Evolutionary conservation across 2,888 invertebrate species (phyloP).

Genomic region (Cephus runcator): DNA sequence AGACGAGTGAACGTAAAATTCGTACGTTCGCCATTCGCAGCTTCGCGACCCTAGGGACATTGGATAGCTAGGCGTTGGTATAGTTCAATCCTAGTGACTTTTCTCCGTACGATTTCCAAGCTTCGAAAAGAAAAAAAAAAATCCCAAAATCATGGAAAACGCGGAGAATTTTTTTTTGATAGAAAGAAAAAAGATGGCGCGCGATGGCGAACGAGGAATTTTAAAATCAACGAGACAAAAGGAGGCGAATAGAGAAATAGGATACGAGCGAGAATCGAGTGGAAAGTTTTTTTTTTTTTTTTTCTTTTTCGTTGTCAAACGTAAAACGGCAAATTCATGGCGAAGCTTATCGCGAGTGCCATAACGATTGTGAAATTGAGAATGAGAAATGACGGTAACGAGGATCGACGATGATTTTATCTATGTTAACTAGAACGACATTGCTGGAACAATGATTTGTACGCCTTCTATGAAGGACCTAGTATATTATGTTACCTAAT

Average conservation of each 20-base stretch:
- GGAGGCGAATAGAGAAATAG: background rate
- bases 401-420: slow-evolving; percentile 51
- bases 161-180: background rate
- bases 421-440: slow-evolving; percentile 59
- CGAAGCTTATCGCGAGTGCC: background rate
- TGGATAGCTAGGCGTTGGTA: background rate
- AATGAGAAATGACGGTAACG: slow-evolving; percentile 4
- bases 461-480: slow-evolving; percentile 61
- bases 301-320: background rate
- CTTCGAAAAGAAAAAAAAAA: background rate
- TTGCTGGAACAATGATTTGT: slow-evolving; percentile 63
- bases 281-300: background rate
- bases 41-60: background rate
- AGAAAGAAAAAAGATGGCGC: background rate
- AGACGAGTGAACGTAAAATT: background rate
- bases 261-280: slow-evolving; percentile 20
- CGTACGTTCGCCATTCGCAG: background rate
- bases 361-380: slow-evolving; percentile 8
- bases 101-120: background rate
- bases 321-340: background rate
- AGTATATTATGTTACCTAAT: slow-evolving; percentile 61
- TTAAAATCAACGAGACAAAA: background rate
- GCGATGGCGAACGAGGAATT: background rate
- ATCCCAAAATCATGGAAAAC: background rate
- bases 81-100: background rate